Evolutionary conservation across 1,140 invertebrate species (phyloP).

Genomic region (Nymphalis io): DNA sequence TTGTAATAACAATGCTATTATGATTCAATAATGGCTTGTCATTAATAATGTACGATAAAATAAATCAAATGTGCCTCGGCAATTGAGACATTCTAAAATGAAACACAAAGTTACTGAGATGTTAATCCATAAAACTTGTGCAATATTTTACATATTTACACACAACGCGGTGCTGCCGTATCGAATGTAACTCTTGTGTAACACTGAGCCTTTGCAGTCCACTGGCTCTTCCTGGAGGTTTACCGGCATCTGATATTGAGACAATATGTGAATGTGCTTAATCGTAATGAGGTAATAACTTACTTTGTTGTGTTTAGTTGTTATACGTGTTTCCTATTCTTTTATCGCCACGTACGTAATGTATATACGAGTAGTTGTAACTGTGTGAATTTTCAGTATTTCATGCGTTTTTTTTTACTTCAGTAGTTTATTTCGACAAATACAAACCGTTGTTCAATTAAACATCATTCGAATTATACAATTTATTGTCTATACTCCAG

Average conservation of each 20-base stretch:
- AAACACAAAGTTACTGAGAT: constrained; percentile 4
- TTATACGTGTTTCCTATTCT: background rate
- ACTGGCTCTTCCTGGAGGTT: constrained; percentile 17
- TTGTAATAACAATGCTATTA: too few species aligned
- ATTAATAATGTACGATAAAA: too few species aligned
- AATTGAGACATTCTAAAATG: constrained; percentile 15
- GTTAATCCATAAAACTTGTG: constrained; percentile 19
- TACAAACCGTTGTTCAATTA: too few species aligned
- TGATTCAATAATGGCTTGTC: too few species aligned
- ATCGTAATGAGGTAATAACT: background rate
- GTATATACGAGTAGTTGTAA: background rate
- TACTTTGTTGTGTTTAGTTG: background rate
- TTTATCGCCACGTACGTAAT: background rate
- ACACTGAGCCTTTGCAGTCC: constrained; percentile 16
- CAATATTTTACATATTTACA: constrained; percentile 19
- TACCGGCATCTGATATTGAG: constrained; percentile 4
- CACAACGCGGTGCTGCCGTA: background rate
- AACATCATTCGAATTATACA: too few species aligned
- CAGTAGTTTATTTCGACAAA: too few species aligned
- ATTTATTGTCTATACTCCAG: too few species aligned
- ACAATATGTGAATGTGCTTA: constrained; percentile 1
- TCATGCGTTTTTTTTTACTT: too few species aligned
- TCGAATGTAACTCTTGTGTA: constrained; percentile 26
- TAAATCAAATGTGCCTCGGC: too few species aligned
- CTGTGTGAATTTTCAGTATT: background rate